Evolutionary conservation across 2,888 invertebrate species (phyloP).

Genomic region (Lacanobia wlatinum): DNA sequence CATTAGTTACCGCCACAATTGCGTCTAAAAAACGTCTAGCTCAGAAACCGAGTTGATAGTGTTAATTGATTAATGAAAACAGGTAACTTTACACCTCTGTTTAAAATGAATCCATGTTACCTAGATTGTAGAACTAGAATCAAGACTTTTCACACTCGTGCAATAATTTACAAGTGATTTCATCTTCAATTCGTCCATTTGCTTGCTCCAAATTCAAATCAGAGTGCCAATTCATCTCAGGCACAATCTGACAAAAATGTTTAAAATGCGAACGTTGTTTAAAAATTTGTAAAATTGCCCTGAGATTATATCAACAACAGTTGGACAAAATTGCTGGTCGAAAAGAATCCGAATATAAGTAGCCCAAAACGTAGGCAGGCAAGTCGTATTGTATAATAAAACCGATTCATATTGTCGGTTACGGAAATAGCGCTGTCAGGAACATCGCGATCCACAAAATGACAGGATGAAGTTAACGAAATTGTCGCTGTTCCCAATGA

Average conservation of each 20-base stretch:
- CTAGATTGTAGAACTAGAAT: conserved; percentile 5
- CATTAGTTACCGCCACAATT: conserved; percentile 22
- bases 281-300: too few relatives aligned
- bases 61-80: conserved; percentile 47
- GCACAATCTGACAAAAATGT: too few relatives aligned
- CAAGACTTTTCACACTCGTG: background rate
- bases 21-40: background rate
- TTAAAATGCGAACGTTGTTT: too few relatives aligned
- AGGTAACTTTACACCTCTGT: conserved; percentile 30
- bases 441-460: conserved; percentile 36
- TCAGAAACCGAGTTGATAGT: conserved; percentile 22
- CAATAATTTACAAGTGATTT: too few relatives aligned
- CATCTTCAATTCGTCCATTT: conserved; percentile 1
- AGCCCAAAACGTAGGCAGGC: background rate
- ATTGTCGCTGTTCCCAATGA: conserved; percentile 51
- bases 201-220: background rate
- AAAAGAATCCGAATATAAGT: background rate
- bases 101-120: conserved; percentile 13
- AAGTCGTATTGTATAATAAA: conserved; percentile 10
- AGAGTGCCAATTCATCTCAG: too few relatives aligned
- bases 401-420: conserved; percentile 6
- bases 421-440: conserved; percentile 45
- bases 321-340: background rate
- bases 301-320: background rate
- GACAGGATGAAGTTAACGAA: conserved; percentile 46